Conservation (phyloP, 2,888 invertebrate species). For the Neelides folsomi region DNA sequence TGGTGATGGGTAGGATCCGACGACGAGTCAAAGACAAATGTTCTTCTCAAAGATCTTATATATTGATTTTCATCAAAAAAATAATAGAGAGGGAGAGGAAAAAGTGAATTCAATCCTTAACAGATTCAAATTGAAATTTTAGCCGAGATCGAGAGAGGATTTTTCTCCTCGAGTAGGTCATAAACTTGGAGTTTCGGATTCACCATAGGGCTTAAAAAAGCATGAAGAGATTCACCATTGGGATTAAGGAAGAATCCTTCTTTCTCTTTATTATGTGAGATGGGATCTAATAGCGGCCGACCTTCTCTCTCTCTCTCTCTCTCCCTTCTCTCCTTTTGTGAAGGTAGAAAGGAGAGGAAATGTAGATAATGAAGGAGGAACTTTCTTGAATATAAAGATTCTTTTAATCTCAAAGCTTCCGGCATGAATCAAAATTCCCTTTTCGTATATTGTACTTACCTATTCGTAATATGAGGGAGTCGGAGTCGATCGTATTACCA, state of each 20-base stretch:
- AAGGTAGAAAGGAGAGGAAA: conserved; percentile 10
- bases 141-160: too few relatives aligned
- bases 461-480: too few relatives aligned
- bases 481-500: too few relatives aligned
- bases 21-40: conserved; percentile 15
- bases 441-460: background rate
- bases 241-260: conserved; percentile 10
- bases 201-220: conserved; percentile 10
- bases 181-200: conserved; percentile 5
- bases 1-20: background rate
- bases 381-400: conserved; percentile 5
- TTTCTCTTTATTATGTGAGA: conserved; percentile 8
- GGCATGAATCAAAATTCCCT: conserved; percentile 11
- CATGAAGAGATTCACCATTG: conserved; percentile 9
- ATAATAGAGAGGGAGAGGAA: too few relatives aligned
- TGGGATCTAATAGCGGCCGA: conserved; percentile 3
- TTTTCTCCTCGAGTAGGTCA: conserved; percentile 1
- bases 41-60: background rate
- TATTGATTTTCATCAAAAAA: too few relatives aligned
- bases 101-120: too few relatives aligned
- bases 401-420: conserved; percentile 13
- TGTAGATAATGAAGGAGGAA: conserved; percentile 11
- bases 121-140: too few relatives aligned
- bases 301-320: conserved; percentile 1
- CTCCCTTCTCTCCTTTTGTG: background rate